Percentiles rank a stretch among this genome's conserved stretches.
Evolutionary conservation across 1,140 invertebrate genomes (phyloP).

Genomic region (Caligus rogercresseyi): DNA sequence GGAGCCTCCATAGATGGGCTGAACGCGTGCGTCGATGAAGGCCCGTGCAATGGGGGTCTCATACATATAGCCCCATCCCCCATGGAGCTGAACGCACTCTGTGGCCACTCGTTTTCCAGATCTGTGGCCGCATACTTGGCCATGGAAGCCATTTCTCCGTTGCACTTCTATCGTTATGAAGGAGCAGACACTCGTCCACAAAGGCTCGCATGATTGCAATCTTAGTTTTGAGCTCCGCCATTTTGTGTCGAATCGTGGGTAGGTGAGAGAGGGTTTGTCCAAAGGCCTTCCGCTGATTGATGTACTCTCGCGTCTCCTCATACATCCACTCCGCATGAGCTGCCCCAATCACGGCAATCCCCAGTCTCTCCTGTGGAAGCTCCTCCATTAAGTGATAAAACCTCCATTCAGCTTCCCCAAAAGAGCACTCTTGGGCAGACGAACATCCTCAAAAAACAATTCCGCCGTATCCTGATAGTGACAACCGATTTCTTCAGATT

Average conservation of each 20-base stretch:
- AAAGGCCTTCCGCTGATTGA: slow-evolving; percentile 34
- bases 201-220: slow-evolving; percentile 32
- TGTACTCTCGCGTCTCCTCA: slow-evolving; percentile 34
- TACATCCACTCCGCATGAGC: slow-evolving; percentile 34
- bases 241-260: slow-evolving; percentile 34
- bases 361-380: slow-evolving; percentile 33
- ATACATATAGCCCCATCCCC: slow-evolving; percentile 37
- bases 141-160: slow-evolving; percentile 33
- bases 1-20: slow-evolving; percentile 35
- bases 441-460: slow-evolving; percentile 36
- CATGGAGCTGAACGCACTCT: slow-evolving; percentile 34
- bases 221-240: slow-evolving; percentile 36
- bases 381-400: slow-evolving; percentile 35
- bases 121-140: slow-evolving; percentile 34
- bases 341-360: slow-evolving; percentile 29
- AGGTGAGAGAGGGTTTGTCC: slow-evolving; percentile 32
- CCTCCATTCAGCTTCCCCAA: slow-evolving; percentile 34
- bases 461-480: slow-evolving; percentile 36
- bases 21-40: slow-evolving; percentile 33
- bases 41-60: slow-evolving; percentile 33
- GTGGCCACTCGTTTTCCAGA: slow-evolving; percentile 31
- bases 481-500: slow-evolving; percentile 33
- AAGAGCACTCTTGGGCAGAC: slow-evolving; percentile 30
- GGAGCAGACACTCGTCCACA: slow-evolving; percentile 31
- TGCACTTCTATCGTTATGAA: slow-evolving; percentile 29